Evolutionary conservation across 2,888 invertebrate species (phyloP).

Genomic region (Microctonus aethiopoides): DNA sequence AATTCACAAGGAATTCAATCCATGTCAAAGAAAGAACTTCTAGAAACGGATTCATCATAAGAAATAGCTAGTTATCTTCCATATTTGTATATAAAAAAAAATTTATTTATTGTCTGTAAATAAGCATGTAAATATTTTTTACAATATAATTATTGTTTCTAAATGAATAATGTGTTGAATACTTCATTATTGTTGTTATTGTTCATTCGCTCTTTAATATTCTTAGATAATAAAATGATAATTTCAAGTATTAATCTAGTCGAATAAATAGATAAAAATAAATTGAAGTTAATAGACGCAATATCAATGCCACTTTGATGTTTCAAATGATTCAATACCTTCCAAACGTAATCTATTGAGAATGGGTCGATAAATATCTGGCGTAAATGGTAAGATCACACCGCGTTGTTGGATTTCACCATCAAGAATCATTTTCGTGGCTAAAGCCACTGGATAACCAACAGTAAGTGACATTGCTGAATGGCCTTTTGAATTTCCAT

Average conservation of each 20-base stretch:
- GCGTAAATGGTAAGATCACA: conserved; percentile 89
- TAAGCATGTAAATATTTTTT: conserved; percentile 13
- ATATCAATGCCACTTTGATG: conserved; percentile 68
- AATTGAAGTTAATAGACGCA: not conserved
- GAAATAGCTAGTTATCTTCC: not conserved
- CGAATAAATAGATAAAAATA: too few relatives aligned
- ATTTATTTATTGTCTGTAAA: not conserved
- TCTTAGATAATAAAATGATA: too few relatives aligned
- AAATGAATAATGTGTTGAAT: not conserved
- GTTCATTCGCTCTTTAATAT: too few relatives aligned
- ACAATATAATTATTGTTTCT: not conserved
- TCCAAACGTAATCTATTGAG: conserved; percentile 87
- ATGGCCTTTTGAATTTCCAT: conserved; percentile 84
- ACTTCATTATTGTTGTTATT: not conserved
- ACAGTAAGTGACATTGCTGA: conserved; percentile 98
- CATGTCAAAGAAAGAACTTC: not conserved
- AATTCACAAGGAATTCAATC: not conserved
- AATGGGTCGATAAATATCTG: conserved; percentile 93
- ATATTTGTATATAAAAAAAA: not conserved
- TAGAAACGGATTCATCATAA: not conserved
- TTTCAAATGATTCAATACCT: conserved; percentile 80
- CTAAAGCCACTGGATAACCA: conserved; percentile 94
- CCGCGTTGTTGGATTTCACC: conserved; percentile 98
- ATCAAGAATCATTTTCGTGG: conserved; percentile 96
- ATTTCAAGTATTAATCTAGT: too few relatives aligned